Percentiles rank a stretch among this genome's conserved stretches.
Evolutionary conservation across 2,888 invertebrate species (phyloP).

Genomic region (Agonopterix subpropinquella): DNA sequence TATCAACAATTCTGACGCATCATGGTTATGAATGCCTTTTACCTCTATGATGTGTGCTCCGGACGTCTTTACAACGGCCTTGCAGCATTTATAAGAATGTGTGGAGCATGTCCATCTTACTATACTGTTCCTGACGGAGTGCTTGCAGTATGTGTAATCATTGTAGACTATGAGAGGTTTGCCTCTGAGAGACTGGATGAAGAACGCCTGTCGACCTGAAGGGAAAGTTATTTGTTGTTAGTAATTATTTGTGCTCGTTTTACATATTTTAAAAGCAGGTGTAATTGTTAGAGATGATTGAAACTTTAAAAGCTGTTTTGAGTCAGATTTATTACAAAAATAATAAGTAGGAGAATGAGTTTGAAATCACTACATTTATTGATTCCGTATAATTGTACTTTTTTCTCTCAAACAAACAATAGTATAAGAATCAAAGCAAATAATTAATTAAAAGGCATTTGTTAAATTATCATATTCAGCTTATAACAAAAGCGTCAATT

Average conservation of each 20-base stretch:
- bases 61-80: slow-evolving; percentile 57
- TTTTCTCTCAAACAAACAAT: no score
- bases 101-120: slow-evolving; percentile 65
- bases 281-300: no score
- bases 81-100: slow-evolving; percentile 62
- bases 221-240: background rate
- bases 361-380: no score
- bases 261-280: no score
- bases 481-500: no score
- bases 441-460: no score
- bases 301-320: background rate
- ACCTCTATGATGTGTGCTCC: slow-evolving; percentile 50
- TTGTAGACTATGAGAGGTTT: slow-evolving; percentile 55
- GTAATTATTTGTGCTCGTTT: background rate
- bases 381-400: no score
- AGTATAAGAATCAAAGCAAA: no score
- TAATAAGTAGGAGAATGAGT: background rate
- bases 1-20: slow-evolving; percentile 50
- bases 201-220: slow-evolving; percentile 35
- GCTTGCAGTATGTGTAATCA: slow-evolving; percentile 58
- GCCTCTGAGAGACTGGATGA: slow-evolving; percentile 57
- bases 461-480: no score
- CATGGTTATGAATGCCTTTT: slow-evolving; percentile 57
- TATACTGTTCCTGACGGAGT: slow-evolving; percentile 47
- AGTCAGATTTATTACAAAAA: background rate